Evolutionary conservation across 1,140 invertebrate species (phyloP), one percentile per base, ranked within the genome.

Genomic region (Neoseiulus cucumeris): DNA sequence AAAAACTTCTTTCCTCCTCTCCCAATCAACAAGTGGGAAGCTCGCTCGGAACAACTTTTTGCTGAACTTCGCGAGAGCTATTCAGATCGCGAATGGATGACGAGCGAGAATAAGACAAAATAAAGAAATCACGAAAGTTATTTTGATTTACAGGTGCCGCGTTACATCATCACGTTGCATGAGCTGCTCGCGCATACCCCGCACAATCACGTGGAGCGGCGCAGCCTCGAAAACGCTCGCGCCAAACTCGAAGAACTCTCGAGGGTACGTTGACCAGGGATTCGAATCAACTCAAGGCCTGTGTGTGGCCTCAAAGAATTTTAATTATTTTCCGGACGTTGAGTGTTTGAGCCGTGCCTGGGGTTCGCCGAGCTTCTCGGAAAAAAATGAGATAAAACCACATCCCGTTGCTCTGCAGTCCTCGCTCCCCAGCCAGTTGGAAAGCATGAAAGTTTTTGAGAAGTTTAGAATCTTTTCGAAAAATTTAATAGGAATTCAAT

Each of bases 131-230:
- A 51, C 9, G 14, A 22, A 9, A 9, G 4, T 39, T 9, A 9
- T 39, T 4, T 39, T 39, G 33, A 65, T 22, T 66, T 69, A 44
- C 73, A 91, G 89, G 85, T 94, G 65, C 90, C 90, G 12, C 81
- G 89, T 7, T 94, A 93, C 73, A 93, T 93, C 64, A 87, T 91
- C 64, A 92, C 89, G 0, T 78, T 93, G 22, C 89, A 92, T 74
- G 89, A 93, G 76, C 76, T 94, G 22, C 76, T 94, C 45, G 89
- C 90, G 14, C 89, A 92, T 75, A 93, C 90, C 0, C 89, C 91
- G 0, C 87, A 91, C 74, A 89, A 93, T 77, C 90, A 93, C 76
- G 90, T 93, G n/a, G 90, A 94, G 75, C 79, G 89, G 41, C 86
- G 88, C 72, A 89, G 86, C 71, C 78, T 94, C 59, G 86, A 91